These are phyloP conservation scores for Podarcis siculus DNA, from an alignment of 2,797 vertebrate species.

Conservation along the genomic window DNA sequence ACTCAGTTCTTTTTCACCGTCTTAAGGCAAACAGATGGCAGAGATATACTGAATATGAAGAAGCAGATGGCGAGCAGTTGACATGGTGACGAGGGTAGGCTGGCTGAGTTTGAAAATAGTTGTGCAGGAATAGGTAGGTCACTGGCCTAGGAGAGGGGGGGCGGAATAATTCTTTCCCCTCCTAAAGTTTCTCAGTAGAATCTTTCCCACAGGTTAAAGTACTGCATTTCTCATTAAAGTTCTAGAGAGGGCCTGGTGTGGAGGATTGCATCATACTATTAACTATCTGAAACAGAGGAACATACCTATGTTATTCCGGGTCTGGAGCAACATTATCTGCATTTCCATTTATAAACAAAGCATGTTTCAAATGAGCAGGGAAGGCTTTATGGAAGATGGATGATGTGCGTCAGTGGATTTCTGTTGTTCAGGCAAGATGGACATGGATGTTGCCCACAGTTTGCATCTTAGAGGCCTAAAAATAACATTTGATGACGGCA, in stretches of 20 bases:
- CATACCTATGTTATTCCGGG: background rate
- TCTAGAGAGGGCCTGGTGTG: background rate
- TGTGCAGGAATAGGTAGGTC: background rate
- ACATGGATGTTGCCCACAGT: no score
- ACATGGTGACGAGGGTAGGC: background rate
- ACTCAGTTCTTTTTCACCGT: background rate
- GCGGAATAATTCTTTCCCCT: background rate
- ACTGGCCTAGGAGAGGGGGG: background rate
- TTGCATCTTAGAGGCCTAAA: background rate
- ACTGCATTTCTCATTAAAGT: background rate
- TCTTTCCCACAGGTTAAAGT: background rate
- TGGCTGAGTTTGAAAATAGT: slow-evolving; percentile 20
- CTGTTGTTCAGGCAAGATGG: no score
- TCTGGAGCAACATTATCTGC: no score
- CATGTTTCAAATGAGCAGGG: background rate
- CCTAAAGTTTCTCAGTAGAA: background rate
- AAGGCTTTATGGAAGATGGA: background rate
- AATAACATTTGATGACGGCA: background rate
- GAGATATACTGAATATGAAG: slow-evolving; percentile 3
- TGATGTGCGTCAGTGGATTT: background rate
- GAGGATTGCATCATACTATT: background rate
- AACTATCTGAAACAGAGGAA: background rate
- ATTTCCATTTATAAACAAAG: background rate
- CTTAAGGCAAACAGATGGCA: slow-evolving; percentile 20
- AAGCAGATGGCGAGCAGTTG: slow-evolving; percentile 10